phyloP scores from a whole-genome alignment of 2,888 invertebrate species.

The Philhelius pedissequus region DNA sequence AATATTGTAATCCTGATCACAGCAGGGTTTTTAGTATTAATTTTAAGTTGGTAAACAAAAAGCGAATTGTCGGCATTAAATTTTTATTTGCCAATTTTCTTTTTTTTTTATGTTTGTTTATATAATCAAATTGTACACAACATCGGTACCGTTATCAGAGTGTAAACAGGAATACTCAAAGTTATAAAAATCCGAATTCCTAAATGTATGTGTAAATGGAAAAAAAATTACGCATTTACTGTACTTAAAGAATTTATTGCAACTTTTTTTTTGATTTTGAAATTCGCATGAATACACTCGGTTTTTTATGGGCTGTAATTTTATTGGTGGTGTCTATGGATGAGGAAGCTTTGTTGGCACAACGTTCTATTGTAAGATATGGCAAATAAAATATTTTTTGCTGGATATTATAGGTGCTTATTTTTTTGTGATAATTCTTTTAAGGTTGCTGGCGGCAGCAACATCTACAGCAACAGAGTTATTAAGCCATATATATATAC shows the following conservation, averaged over 20 bases:
- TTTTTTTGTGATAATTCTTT: slow-evolving; percentile 7
- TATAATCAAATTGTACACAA: neutral
- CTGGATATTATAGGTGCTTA: neutral
- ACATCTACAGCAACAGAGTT: neutral
- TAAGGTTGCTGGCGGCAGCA: neutral
- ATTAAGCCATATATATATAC: neutral
- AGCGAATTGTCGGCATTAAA: neutral
- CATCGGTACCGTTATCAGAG: slow-evolving; percentile 13
- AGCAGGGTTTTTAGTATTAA: neutral
- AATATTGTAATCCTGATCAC: neutral
- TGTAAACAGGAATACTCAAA: slow-evolving; percentile 3
- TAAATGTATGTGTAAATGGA: neutral
- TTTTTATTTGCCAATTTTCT: neutral
- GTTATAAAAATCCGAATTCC: neutral
- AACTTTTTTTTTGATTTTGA: slow-evolving; percentile 13
- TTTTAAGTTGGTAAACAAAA: neutral
- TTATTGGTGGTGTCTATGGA: slow-evolving; percentile 3
- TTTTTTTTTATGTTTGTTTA: neutral
- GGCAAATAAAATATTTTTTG: neutral
- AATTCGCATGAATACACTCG: slow-evolving; percentile 15
- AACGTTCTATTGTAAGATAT: neutral
- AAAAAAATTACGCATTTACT: slow-evolving; percentile 20
- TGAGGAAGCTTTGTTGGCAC: neutral
- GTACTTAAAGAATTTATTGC: slow-evolving; percentile 8
- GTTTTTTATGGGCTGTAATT: slow-evolving; percentile 2